Evolutionary conservation across 2,888 invertebrate species (phyloP), one percentile per base, ranked within the genome.

Genomic region (Gandaritis pyraliata): DNA sequence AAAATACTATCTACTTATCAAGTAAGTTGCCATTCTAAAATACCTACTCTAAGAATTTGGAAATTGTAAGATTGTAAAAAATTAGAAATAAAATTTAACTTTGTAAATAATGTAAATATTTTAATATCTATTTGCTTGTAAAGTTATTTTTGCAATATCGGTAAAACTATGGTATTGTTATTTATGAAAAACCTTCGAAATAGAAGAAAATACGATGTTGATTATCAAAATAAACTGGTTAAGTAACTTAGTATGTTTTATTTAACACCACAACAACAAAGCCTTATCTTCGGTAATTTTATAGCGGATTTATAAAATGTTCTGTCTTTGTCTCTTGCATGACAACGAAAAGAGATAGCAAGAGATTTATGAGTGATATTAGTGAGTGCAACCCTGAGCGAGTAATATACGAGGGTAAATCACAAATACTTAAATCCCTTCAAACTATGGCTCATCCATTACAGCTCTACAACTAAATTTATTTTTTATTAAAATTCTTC

Each of bases 161-260:
- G 47, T 58, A 16, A 41, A 41, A 58, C 54, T 46, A 63, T 51
- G 55, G 36, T 47, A 58, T 56, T 55, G 47, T 47, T 23, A n/a
- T 57, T 29, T 51, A 52, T 38, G 11, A 54, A 13, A 46, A 56
- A 52, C 29, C 52, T 59, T 48, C 48, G 38, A 23, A 38, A 47
- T 39, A 51, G 13, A 50, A 30, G 11, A 57, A 41, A 49, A 61
- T 57, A 60, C 49, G 39, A 58, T 46, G 64, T 64, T 60, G 48
- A 53, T 29, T 59, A 53, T 64, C 51, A 59, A n/a, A 63, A 64
- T 64, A 64, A 64, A 64, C 12, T 52, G 56, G 16, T 51, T 59
- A 45, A 52, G 11, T 55, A 46, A 63, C 29, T 51, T 48, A 18
- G 2, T 47, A 13, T 33, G 36, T 53, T 33, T 59, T 46, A 39